Conservation (phyloP, 2,888 invertebrate genomes). For the Stenurella melanura region DNA sequence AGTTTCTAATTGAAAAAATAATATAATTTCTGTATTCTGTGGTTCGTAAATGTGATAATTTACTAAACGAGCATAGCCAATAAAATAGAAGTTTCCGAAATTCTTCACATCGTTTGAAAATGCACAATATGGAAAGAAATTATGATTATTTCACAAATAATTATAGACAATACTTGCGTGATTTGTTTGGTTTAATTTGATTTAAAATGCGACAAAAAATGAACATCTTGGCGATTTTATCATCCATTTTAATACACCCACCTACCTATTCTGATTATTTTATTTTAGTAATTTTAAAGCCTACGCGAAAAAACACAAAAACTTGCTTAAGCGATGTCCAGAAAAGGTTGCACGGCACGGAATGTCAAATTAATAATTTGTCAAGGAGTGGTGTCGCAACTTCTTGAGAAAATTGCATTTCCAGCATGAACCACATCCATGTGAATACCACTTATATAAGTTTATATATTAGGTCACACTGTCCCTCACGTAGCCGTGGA, state of each 20-base stretch:
- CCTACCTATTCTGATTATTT: background rate
- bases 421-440: background rate
- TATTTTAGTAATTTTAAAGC: background rate
- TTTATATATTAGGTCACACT: background rate
- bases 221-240: background rate
- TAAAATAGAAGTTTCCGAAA: no score
- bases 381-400: background rate
- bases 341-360: background rate
- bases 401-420: background rate
- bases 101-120: no score
- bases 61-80: no score
- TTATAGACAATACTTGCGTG: no score
- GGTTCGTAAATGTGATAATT: no score
- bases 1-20: no score
- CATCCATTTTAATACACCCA: background rate
- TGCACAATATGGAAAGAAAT: no score
- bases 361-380: background rate
- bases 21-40: no score
- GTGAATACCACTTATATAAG: no score
- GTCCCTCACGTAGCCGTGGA: background rate
- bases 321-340: conserved; percentile 10
- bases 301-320: conserved; percentile 3
- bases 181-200: background rate
- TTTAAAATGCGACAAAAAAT: background rate
- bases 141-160: no score